Evolutionary conservation across 2,888 invertebrate genomes (phyloP).

Genomic region (Osmoderma eremita): DNA sequence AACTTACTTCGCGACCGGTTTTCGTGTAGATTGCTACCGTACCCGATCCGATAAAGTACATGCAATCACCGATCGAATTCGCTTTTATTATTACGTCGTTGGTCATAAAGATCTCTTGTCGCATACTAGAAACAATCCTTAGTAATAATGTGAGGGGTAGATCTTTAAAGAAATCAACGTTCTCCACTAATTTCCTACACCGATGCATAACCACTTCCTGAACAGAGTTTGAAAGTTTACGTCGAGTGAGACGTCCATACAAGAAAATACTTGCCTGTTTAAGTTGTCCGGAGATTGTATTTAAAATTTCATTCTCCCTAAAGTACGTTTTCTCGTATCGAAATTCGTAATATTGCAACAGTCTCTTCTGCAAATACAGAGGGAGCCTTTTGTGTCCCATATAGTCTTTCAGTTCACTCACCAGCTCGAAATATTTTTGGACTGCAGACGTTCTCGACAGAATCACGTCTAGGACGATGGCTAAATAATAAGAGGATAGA

Average conservation of each 20-base stretch:
- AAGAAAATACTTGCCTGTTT: constrained; percentile 18
- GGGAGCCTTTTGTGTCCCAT: constrained; percentile 63
- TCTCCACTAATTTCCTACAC: constrained; percentile 62
- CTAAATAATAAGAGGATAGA: constrained; percentile 11
- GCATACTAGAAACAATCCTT: constrained; percentile 55
- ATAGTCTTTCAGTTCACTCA: constrained; percentile 61
- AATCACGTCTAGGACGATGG: constrained; percentile 36
- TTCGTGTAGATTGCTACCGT: constrained; percentile 63
- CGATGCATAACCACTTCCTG: constrained; percentile 60
- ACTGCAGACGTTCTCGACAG: constrained; percentile 45
- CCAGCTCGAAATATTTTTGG: constrained; percentile 54
- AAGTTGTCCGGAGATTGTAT: constrained; percentile 35
- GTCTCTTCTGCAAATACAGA: constrained; percentile 55
- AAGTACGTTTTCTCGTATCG: constrained; percentile 61
- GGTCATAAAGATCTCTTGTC: constrained; percentile 59
- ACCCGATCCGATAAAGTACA: constrained; percentile 63
- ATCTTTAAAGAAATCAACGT: constrained; percentile 59
- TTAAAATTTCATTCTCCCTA: constrained; percentile 59
- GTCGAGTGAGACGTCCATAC: not conserved
- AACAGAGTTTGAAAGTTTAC: not conserved
- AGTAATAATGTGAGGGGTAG: constrained; percentile 56
- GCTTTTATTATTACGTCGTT: constrained; percentile 61
- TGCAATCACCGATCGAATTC: constrained; percentile 56
- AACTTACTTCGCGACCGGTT: constrained; percentile 55
- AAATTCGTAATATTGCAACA: constrained; percentile 61